Evolutionary conservation across 2,888 invertebrate species (phyloP), one percentile per base, ranked within the genome.

Genomic region (Phania funesta): DNA sequence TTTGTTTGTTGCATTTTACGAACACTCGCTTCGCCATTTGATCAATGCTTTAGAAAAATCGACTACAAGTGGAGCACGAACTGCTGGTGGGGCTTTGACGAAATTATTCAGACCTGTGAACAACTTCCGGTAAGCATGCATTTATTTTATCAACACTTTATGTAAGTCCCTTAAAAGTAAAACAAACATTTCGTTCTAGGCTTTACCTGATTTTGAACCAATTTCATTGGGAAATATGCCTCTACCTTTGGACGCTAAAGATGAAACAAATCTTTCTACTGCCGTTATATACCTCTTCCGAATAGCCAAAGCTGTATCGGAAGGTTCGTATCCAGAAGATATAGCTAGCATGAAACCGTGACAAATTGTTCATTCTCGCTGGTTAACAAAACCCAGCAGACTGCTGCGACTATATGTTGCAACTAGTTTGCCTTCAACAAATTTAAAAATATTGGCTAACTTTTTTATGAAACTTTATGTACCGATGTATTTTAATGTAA

Each of bases 381-480:
- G 16, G 35, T 41, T 35, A 60, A 60, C 32, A 3, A 35, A 35
- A 35, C 46, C 64, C 44, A 64, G 64, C n/a, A 64, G 46, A 41
- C 7, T 62, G 20, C 20, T 38, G 68, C 26, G 44, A 18, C 46
- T 70, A 9, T 70, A 46, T 22, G 54, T 56, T 29, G 41, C 52
- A 60, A 73, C 35, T 62, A 62, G 18, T 44, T 60, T 38, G 18
- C 58, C 46, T 26, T 50, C 50, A 50, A 38, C 35, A 48, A 73
- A 62, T 60, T 62, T 62, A 62, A 73, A 56, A 56, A 70, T 56
- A 16, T 56, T 56, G 16, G 54, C 41, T 38, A 16, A 24, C 13
- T 70, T 29, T 41, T 29, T 56, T 35, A 58, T 58, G 29, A 64
- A 48, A 64, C 20, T 64, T 64, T 38, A 24, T 67, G 50, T 16